phyloP scores from a whole-genome alignment of 2,888 invertebrate species.

The Colostygia pectinataria region DNA sequence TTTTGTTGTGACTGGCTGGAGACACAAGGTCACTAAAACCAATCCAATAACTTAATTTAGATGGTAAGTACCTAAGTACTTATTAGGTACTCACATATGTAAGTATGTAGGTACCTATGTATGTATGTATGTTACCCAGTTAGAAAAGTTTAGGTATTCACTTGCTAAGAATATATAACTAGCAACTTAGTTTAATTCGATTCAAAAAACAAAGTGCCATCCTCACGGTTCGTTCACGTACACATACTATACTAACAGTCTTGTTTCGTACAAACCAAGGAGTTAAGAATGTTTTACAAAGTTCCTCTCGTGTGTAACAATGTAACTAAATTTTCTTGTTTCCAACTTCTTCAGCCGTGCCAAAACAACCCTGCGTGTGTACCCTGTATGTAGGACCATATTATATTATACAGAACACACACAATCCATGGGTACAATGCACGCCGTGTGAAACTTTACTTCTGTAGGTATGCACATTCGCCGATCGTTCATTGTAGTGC shows the following conservation, averaged over 20 bases:
- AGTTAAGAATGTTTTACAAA: conserved; percentile 22
- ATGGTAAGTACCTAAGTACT: too few relatives aligned
- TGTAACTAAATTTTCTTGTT: conserved; percentile 35
- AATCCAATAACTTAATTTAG: background rate
- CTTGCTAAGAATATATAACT: background rate
- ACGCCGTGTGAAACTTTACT: conserved; percentile 57
- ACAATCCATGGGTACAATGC: conserved; percentile 27
- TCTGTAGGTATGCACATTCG: conserved; percentile 43
- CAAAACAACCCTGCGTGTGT: conserved; percentile 39
- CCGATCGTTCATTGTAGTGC: conserved; percentile 51
- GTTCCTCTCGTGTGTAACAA: conserved; percentile 30
- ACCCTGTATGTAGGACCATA: conserved; percentile 6
- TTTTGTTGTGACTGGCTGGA: background rate
- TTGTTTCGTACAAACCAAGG: conserved; percentile 14
- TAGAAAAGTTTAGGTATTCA: too few relatives aligned
- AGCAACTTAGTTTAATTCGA: conserved; percentile 1
- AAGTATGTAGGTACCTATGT: background rate
- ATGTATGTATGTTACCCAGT: too few relatives aligned
- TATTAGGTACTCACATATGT: too few relatives aligned
- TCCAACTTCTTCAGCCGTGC: conserved; percentile 38
- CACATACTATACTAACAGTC: background rate
- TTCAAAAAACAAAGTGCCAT: conserved; percentile 7
- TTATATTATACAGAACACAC: conserved; percentile 7
- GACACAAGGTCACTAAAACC: background rate
- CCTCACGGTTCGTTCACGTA: background rate